A percentile compares a stretch with the other conserved stretches of the same genome.
These are phyloP conservation scores for Conopomorpha cramerella DNA, from an alignment of 1,140 invertebrate species.

Conservation along the genomic window DNA sequence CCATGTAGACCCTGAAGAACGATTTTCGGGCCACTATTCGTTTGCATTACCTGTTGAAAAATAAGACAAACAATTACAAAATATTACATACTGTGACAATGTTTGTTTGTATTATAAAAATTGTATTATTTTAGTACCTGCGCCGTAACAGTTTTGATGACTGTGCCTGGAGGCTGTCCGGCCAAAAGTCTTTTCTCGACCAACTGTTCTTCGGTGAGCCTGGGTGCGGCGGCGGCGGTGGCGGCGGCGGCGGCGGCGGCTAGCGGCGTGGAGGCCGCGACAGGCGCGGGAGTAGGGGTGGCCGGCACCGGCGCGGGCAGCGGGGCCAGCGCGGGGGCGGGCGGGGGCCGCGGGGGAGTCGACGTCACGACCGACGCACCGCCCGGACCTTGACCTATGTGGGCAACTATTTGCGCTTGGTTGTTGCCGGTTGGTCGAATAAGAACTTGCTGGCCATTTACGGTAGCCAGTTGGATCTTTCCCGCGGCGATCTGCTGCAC, in stretches of 20 bases:
- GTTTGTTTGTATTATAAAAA: constrained; percentile 2
- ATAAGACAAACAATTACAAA: constrained; percentile 4
- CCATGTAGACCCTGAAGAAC: constrained; percentile 82
- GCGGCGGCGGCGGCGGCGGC: constrained; percentile 15
- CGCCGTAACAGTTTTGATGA: constrained; percentile 85
- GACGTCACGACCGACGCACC: constrained; percentile 15
- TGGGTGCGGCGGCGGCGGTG: constrained; percentile 13
- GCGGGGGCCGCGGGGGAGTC: constrained; percentile 9
- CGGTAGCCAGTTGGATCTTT: constrained; percentile 80
- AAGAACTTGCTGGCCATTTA: constrained; percentile 80
- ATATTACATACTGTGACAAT: background rate
- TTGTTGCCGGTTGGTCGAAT: constrained; percentile 75
- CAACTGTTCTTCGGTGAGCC: constrained; percentile 54
- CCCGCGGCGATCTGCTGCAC: constrained; percentile 78
- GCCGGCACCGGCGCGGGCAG: constrained; percentile 21
- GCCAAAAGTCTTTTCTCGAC: constrained; percentile 73
- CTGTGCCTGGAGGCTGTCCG: constrained; percentile 80
- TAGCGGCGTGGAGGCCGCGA: constrained; percentile 11
- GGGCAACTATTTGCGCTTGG: constrained; percentile 71
- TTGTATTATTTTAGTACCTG: too few species aligned
- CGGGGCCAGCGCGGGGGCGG: constrained; percentile 17
- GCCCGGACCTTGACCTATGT: constrained; percentile 49
- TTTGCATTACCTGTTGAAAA: constrained; percentile 75
- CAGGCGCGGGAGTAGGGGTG: too few species aligned
- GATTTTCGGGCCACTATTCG: constrained; percentile 79